Conservation (phyloP, 2,888 invertebrate genomes). For the Sarcophaga caerulescens region DNA sequence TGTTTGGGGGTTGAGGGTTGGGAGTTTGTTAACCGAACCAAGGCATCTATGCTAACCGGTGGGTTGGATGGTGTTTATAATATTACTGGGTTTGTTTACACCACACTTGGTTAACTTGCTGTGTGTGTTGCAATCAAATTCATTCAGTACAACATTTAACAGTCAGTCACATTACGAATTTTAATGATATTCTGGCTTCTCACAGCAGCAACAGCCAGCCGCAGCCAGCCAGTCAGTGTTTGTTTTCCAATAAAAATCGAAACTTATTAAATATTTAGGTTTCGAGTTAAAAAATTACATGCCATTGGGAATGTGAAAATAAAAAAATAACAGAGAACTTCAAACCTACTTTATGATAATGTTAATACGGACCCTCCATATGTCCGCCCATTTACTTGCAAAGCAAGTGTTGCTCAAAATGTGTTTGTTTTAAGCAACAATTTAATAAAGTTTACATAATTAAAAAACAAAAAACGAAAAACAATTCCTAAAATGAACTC, state of each 20-base stretch:
- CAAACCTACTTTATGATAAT: conserved; percentile 78
- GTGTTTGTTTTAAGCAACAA: neutral
- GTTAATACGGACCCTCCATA: conserved; percentile 39
- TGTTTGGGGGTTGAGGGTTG: conserved; percentile 2
- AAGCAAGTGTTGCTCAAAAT: neutral
- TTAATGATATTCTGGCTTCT: conserved; percentile 60
- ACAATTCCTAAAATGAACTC: conserved; percentile 38
- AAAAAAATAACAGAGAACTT: conserved; percentile 69
- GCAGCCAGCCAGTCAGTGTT: neutral
- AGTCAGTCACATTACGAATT: conserved; percentile 67
- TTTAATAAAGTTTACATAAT: conserved; percentile 55
- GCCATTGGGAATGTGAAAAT: conserved; percentile 13
- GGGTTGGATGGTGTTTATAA: neutral
- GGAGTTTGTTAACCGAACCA: conserved; percentile 26
- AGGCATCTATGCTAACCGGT: neutral
- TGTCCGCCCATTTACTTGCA: neutral
- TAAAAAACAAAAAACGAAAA: conserved; percentile 34
- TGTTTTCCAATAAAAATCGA: conserved; percentile 76
- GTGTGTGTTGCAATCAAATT: conserved; percentile 65
- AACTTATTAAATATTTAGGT: conserved; percentile 80
- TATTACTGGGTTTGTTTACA: conserved; percentile 12
- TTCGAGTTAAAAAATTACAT: conserved; percentile 71
- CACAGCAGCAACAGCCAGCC: neutral
- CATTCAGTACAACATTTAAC: conserved; percentile 66
- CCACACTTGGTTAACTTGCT: neutral